These are phyloP conservation scores for Chrysomela aeneicollis DNA, from an alignment of 2,888 invertebrate species.

Conservation along the genomic window DNA sequence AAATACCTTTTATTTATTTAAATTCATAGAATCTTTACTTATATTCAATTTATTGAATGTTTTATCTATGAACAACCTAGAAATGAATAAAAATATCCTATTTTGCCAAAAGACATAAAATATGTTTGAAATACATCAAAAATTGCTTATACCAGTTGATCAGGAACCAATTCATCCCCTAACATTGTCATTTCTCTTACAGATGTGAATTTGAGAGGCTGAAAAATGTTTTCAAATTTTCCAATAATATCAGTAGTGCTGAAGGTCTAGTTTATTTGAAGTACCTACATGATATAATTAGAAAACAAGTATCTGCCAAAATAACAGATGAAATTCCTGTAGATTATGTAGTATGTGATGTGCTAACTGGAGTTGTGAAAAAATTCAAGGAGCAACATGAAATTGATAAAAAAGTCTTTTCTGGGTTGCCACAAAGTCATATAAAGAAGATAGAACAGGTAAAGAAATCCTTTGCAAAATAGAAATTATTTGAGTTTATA, in stretches of 20 bases:
- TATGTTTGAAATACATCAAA: too few species aligned
- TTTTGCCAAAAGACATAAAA: too few species aligned
- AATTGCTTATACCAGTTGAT: too few species aligned
- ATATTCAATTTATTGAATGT: too few species aligned
- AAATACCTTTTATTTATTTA: too few species aligned
- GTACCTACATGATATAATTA: conserved; percentile 40
- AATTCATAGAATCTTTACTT: too few species aligned
- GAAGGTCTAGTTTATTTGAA: conserved; percentile 45
- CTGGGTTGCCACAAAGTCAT: conserved; percentile 37
- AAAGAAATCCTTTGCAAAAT: neutral
- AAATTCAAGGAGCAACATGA: conserved; percentile 38
- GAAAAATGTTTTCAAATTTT: conserved; percentile 44
- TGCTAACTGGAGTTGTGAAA: conserved; percentile 38
- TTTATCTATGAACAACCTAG: too few species aligned
- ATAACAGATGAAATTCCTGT: conserved; percentile 43
- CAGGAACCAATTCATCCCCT: too few species aligned
- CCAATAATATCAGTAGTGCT: conserved; percentile 34
- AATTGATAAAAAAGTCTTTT: conserved; percentile 42
- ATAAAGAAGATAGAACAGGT: conserved; percentile 43
- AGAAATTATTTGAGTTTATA: neutral
- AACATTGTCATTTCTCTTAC: conserved; percentile 28
- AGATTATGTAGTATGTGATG: conserved; percentile 38
- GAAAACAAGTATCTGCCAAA: conserved; percentile 38
- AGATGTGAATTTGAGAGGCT: conserved; percentile 47
- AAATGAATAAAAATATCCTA: too few species aligned